Conservation (phyloP, 2,888 invertebrate genomes). For the Drosophila limbata region DNA sequence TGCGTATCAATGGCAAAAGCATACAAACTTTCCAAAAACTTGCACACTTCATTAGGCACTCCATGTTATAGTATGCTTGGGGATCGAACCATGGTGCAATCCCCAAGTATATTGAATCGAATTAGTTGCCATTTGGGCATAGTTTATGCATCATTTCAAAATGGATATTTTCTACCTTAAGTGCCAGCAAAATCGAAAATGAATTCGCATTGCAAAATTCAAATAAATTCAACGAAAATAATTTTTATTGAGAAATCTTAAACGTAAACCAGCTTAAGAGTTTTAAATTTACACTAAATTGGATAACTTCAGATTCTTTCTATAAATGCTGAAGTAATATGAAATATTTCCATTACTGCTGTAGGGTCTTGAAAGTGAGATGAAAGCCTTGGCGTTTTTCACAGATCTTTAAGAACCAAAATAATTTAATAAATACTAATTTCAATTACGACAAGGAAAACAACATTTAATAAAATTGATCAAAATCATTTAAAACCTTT, state of each 20-base stretch:
- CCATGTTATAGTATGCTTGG: constrained; percentile 36
- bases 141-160: constrained; percentile 23
- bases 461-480: no score
- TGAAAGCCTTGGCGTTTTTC: not conserved
- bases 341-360: no score
- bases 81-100: constrained; percentile 1
- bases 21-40: constrained; percentile 59
- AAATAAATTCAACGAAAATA: not conserved
- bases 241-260: not conserved
- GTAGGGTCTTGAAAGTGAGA: not conserved
- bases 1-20: constrained; percentile 62
- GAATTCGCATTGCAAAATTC: not conserved
- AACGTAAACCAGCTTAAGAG: not conserved
- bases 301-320: no score
- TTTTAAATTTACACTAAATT: no score
- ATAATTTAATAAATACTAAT: not conserved
- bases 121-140: constrained; percentile 23
- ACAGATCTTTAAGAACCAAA: not conserved
- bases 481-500: no score
- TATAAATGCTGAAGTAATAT: no score
- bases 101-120: constrained; percentile 25
- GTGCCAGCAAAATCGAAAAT: not conserved
- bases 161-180: constrained; percentile 12
- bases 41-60: constrained; percentile 67
- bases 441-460: not conserved